A percentile compares a stretch with the other conserved stretches of the same genome.
phyloP scores from a whole-genome alignment of 2,797 vertebrate genomes.

The Enteromius fasciolatus region DNA sequence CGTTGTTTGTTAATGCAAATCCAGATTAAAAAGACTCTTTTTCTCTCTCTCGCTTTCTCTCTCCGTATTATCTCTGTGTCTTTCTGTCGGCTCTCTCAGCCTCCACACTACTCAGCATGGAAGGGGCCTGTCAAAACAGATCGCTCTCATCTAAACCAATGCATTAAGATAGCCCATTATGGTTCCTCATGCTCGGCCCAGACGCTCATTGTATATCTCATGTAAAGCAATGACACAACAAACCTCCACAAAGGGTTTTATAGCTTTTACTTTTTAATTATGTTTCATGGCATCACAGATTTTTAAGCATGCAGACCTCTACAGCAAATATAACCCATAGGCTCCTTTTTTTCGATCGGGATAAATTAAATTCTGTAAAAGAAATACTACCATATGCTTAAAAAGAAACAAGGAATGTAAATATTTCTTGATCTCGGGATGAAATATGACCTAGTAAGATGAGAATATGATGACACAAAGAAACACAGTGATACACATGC shows the following conservation, averaged over 20 bases:
- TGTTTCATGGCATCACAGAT: neutral
- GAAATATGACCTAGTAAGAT: neutral
- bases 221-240: constrained; percentile 6
- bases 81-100: constrained; percentile 18
- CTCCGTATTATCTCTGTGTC: constrained; percentile 18
- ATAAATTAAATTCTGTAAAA: neutral
- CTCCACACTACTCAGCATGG: constrained; percentile 4
- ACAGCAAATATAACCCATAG: neutral
- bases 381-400: neutral
- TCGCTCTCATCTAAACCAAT: constrained; percentile 24
- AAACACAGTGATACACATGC: neutral
- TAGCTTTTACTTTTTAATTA: neutral
- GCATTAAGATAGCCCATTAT: constrained; percentile 20
- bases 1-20: constrained; percentile 42
- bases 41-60: constrained; percentile 4
- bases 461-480: neutral
- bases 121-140: constrained; percentile 33
- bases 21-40: constrained; percentile 37
- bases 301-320: neutral
- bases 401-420: neutral
- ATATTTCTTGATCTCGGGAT: no score
- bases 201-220: constrained; percentile 11
- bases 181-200: neutral
- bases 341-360: neutral
- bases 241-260: constrained; percentile 20